Evolutionary conservation across 2,113 vertebrate species (phyloP).

Genomic region (Eira barbara): DNA sequence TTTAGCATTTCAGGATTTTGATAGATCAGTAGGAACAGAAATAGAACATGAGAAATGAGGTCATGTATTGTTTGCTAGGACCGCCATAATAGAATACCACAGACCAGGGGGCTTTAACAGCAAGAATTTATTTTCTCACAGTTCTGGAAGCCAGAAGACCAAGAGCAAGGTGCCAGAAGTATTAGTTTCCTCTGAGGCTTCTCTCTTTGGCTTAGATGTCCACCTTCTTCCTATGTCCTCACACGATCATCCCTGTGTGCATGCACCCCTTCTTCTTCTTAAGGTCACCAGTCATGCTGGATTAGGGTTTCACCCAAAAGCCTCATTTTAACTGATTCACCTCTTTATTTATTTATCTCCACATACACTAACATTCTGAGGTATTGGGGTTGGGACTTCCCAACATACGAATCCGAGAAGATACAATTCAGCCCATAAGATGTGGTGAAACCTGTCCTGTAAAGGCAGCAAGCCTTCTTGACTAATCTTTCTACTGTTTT

Average conservation of each 20-base stretch:
- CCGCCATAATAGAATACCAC: neutral
- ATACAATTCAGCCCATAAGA: neutral
- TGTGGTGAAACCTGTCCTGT: neutral
- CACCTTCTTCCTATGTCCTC: neutral
- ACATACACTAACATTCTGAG: neutral
- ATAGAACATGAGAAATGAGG: neutral
- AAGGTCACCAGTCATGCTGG: neutral
- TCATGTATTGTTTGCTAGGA: neutral
- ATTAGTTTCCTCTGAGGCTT: neutral
- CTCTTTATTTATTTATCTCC: neutral
- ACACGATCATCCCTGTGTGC: accelerated
- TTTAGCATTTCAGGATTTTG: neutral
- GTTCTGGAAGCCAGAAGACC: neutral
- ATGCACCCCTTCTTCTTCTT: neutral
- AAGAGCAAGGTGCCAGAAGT: neutral
- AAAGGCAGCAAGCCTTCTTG: neutral
- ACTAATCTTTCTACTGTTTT: neutral
- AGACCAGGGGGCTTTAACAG: neutral
- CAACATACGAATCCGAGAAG: neutral
- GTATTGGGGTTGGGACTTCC: neutral
- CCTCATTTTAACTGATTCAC: neutral
- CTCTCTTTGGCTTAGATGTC: neutral
- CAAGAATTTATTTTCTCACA: neutral
- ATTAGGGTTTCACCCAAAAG: neutral
- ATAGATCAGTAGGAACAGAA: neutral